These are phyloP conservation scores for Halisarca cf. caerulea DNA, from an alignment of 37 sponge, comb jelly and placozoan species.

Conservation along the genomic window DNA sequence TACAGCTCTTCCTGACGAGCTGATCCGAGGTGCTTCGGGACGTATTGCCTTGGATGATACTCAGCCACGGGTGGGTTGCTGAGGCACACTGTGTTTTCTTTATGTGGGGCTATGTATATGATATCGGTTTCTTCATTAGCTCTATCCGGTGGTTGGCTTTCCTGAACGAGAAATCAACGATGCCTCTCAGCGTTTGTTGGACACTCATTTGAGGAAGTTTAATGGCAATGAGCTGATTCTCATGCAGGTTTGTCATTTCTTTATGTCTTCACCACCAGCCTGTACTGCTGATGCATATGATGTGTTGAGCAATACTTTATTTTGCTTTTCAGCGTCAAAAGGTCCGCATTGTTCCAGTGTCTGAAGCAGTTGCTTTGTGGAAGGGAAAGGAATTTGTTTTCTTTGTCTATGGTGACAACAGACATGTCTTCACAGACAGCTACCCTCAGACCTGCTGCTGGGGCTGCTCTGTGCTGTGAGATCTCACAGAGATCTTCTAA, in stretches of 20 bases:
- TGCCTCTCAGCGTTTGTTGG: conserved; percentile 62
- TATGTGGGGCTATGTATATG: not conserved
- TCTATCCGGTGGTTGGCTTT: conserved; percentile 51
- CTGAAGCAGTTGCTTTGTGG: conserved; percentile 42
- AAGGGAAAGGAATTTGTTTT: conserved; percentile 46
- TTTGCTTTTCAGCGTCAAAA: conserved; percentile 74
- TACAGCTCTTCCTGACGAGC: conserved; percentile 64
- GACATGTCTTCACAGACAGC: conserved; percentile 45
- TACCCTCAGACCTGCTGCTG: conserved; percentile 83
- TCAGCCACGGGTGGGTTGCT: conserved; percentile 53
- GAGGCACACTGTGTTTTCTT: not conserved
- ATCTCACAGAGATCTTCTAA: no score
- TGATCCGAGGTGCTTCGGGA: conserved; percentile 59
- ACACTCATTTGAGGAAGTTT: conserved; percentile 45
- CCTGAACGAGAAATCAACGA: conserved; percentile 57
- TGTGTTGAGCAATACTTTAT: no score
- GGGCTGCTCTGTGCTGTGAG: conserved; percentile 67
- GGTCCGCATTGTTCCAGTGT: conserved; percentile 67
- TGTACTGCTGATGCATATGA: no score
- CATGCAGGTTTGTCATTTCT: conserved; percentile 47
- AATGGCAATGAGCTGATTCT: conserved; percentile 50
- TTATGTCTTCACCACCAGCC: no score
- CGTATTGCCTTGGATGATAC: conserved; percentile 56
- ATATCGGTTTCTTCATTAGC: conserved; percentile 12
- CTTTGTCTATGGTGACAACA: conserved; percentile 70